A percentile compares a stretch with the other conserved stretches of the same genome.
phyloP scores from a whole-genome alignment of 2,113 vertebrate genomes.

The Thalassoma bifasciatum region DNA sequence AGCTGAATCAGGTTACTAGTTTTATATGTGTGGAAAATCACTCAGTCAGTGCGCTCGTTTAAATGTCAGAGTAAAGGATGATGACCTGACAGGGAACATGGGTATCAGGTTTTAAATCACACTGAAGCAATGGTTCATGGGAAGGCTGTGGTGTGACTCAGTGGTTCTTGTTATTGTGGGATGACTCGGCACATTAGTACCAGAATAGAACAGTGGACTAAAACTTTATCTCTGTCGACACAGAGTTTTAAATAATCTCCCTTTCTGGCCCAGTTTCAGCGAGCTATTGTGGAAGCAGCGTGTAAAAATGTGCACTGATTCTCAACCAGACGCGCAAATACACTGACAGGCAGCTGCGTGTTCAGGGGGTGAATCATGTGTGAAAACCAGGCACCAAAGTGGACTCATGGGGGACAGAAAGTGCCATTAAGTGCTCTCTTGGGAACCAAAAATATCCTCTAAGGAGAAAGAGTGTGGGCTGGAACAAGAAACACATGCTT shows the following conservation, averaged over 20 bases:
- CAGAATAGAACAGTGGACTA: slow-evolving; percentile 29
- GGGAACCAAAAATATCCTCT: too few species aligned
- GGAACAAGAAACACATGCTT: too few species aligned
- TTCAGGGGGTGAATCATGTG: too few species aligned
- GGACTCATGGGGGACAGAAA: too few species aligned
- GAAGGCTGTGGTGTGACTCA: slow-evolving; percentile 39
- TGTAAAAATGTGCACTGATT: slow-evolving; percentile 11
- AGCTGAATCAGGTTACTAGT: slow-evolving; percentile 11
- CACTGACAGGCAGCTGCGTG: too few species aligned
- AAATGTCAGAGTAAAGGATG: slow-evolving; percentile 6
- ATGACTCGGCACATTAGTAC: slow-evolving; percentile 38
- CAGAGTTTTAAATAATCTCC: slow-evolving; percentile 37
- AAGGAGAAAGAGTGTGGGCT: too few species aligned
- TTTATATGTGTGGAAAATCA: slow-evolving; percentile 8
- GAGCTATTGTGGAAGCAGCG: slow-evolving; percentile 26
- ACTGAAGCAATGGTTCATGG: neutral
- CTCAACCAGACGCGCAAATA: slow-evolving; percentile 2
- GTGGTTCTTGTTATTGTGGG: slow-evolving; percentile 35
- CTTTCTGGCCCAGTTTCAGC: slow-evolving; percentile 38
- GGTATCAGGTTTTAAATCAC: neutral
- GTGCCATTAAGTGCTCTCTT: too few species aligned
- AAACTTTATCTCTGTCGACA: slow-evolving; percentile 46
- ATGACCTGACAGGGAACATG: neutral
- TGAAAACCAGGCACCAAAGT: too few species aligned
- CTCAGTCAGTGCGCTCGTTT: neutral